Conservation (phyloP, 2,113 vertebrate genomes). For the Anser cygnoides region DNA sequence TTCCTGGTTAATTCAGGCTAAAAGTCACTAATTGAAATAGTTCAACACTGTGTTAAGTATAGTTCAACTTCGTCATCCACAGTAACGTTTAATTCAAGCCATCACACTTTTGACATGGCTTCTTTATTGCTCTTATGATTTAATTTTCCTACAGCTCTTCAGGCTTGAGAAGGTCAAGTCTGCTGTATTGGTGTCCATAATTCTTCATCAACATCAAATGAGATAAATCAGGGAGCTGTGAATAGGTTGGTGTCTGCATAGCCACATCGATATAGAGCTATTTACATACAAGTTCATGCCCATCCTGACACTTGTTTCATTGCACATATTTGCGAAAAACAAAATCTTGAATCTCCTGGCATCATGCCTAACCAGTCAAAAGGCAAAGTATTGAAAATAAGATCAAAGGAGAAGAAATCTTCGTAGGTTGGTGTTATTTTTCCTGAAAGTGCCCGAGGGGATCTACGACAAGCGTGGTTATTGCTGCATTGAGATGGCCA, state of each 20-base stretch:
- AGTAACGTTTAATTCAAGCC: neutral
- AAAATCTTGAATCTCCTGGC: neutral
- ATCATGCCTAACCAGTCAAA: neutral
- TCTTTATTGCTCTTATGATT: neutral
- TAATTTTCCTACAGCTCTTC: neutral
- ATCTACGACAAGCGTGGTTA: neutral
- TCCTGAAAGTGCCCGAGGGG: neutral
- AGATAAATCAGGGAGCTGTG: neutral
- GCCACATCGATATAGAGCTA: neutral
- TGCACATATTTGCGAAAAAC: neutral
- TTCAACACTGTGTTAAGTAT: neutral
- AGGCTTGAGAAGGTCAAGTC: neutral
- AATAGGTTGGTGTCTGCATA: neutral
- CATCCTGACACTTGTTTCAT: neutral
- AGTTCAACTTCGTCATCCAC: neutral
- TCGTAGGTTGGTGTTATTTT: neutral
- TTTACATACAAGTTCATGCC: neutral
- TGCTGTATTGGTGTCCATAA: rapidly evolving
- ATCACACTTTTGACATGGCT: neutral
- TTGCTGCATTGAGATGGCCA: rapidly evolving
- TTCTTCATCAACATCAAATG: neutral
- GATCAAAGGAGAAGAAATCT: neutral
- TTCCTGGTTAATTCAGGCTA: neutral
- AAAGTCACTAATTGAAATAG: neutral
- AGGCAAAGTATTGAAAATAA: neutral